These are phyloP conservation scores for Craseonycteris thonglongyai DNA, from an alignment of 2,113 vertebrate species.

Conservation along the genomic window DNA sequence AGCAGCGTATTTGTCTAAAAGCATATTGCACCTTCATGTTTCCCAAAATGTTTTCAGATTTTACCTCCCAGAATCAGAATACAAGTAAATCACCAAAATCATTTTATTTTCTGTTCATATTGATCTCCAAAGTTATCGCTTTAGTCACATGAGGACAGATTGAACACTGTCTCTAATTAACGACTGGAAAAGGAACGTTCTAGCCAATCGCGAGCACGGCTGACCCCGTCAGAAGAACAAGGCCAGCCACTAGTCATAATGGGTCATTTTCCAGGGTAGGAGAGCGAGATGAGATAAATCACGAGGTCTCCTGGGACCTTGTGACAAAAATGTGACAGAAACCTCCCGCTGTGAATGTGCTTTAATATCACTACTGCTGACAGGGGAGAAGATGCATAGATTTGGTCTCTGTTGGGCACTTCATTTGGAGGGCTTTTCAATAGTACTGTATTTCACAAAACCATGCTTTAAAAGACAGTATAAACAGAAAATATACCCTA, in stretches of 20 bases:
- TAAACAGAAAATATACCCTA: constrained; percentile 63
- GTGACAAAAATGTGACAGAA: not conserved
- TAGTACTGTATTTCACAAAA: not conserved
- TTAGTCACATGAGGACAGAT: not conserved
- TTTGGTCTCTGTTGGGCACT: not conserved
- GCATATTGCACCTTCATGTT: fast-evolving
- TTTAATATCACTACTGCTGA: not conserved
- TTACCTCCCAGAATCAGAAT: not conserved
- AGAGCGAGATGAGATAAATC: constrained; percentile 25
- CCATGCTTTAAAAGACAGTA: constrained; percentile 25
- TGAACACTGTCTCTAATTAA: not conserved
- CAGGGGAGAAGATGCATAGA: not conserved
- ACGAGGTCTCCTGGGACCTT: not conserved
- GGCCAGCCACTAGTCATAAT: not conserved
- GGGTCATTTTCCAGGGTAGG: not conserved
- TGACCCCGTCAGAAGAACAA: constrained; percentile 25
- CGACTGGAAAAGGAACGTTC: constrained; percentile 25
- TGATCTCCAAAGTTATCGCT: not conserved
- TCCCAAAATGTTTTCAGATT: not conserved
- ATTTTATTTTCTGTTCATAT: constrained; percentile 68
- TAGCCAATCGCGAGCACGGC: constrained; percentile 36
- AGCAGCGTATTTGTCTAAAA: not conserved
- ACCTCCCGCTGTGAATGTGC: not conserved
- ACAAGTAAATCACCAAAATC: constrained; percentile 28
- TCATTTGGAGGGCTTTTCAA: constrained; percentile 16